Conservation (phyloP, 1,140 invertebrate genomes). For the Augochlora pura region DNA sequence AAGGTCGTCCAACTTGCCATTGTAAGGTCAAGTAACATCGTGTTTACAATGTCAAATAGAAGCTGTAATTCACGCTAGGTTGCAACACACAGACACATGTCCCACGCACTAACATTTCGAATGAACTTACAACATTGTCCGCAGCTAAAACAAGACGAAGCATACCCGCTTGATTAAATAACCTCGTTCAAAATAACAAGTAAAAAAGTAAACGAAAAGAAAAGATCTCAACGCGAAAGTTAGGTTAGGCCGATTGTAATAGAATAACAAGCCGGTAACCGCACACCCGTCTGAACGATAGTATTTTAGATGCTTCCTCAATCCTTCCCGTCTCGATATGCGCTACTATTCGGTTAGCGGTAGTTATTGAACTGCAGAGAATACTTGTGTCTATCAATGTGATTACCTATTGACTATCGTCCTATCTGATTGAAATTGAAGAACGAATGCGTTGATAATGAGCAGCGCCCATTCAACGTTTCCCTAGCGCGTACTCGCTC, state of each 20-base stretch:
- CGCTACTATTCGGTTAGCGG: not conserved
- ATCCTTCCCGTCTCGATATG: not conserved
- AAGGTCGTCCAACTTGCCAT: constrained; percentile 50
- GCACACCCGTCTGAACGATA: not conserved
- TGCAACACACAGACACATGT: constrained; percentile 26
- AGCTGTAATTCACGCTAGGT: constrained; percentile 32
- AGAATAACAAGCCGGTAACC: constrained; percentile 22
- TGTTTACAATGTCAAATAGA: constrained; percentile 49
- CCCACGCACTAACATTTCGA: constrained; percentile 38
- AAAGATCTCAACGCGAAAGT: constrained; percentile 12
- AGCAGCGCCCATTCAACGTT: constrained; percentile 19
- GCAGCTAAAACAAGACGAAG: constrained; percentile 24
- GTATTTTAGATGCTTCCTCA: not conserved
- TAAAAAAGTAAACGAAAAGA: not conserved
- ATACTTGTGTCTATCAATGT: not conserved
- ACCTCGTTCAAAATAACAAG: constrained; percentile 18
- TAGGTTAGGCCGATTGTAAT: constrained; percentile 20
- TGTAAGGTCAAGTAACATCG: constrained; percentile 48
- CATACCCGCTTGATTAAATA: constrained; percentile 18
- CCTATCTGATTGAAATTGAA: not conserved
- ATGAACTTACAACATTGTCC: constrained; percentile 27
- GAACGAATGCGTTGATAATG: not conserved
- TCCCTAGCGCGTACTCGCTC: not conserved
- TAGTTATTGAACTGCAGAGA: not conserved
- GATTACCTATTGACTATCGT: constrained; percentile 18